These are phyloP conservation scores for Pantherophis vulpinus DNA, from an alignment of 2,797 vertebrate species.

Conservation along the genomic window DNA sequence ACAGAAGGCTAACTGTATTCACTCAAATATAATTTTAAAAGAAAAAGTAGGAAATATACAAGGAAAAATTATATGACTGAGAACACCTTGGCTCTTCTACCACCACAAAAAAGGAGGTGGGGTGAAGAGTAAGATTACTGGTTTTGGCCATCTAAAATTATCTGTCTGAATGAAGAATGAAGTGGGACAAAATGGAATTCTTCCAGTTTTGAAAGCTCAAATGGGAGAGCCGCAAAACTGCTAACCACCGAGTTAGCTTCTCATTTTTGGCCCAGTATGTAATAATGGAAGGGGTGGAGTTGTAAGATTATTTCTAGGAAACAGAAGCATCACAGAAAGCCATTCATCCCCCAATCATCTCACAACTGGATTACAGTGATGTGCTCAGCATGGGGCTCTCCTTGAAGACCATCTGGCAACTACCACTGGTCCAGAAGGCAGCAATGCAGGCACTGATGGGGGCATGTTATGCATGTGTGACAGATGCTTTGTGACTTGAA, in stretches of 20 bases:
- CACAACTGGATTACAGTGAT: neutral
- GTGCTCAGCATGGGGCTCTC: neutral
- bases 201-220: neutral
- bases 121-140: neutral
- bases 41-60: neutral
- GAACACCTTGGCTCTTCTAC: neutral
- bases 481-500: neutral
- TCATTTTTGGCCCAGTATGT: neutral
- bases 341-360: neutral
- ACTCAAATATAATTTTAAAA: neutral
- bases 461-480: neutral
- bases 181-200: neutral
- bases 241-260: neutral
- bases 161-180: neutral
- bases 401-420: neutral
- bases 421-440: neutral
- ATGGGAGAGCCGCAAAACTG: neutral
- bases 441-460: neutral
- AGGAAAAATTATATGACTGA: neutral
- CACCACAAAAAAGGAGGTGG: neutral
- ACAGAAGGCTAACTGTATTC: neutral
- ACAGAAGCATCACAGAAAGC: neutral
- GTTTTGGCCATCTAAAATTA: neutral
- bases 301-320: neutral
- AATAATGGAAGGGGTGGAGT: neutral